phyloP scores from a whole-genome alignment of 2,113 vertebrate genomes.

The Cryptomyrus ogoouensis region DNA sequence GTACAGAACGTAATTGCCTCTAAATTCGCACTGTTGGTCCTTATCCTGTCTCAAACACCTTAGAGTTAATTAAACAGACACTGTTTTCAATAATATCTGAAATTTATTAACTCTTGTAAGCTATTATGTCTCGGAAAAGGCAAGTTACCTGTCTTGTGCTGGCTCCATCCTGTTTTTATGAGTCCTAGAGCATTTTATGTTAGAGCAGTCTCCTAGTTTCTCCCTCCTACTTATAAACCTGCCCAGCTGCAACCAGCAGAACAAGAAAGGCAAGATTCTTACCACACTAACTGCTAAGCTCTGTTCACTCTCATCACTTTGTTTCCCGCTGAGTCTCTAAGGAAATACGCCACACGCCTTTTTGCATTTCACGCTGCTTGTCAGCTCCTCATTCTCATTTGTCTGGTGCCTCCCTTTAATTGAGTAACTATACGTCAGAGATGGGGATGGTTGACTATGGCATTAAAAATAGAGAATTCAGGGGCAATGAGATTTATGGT shows the following conservation, averaged over 20 bases:
- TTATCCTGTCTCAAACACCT: not conserved
- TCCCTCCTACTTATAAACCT: constrained; percentile 32
- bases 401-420: not conserved
- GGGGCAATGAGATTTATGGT: not conserved
- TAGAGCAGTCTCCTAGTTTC: not conserved
- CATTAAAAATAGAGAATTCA: not conserved
- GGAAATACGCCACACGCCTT: not conserved
- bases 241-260: constrained; percentile 45
- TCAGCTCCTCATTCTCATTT: not conserved
- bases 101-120: not conserved
- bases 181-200: constrained; percentile 50
- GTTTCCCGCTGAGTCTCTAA: not conserved
- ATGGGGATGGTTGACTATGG: not conserved
- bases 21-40: not conserved
- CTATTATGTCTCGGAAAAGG: not conserved
- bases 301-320: not conserved
- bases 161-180: constrained; percentile 52
- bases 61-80: not conserved
- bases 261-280: constrained; percentile 59
- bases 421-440: not conserved
- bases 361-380: too few species aligned
- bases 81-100: not conserved
- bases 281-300: constrained; percentile 5
- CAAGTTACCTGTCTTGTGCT: constrained; percentile 51
- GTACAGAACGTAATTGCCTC: not conserved